Evolutionary conservation across 2,797 vertebrate species (phyloP), one percentile per base, ranked within the genome.

Genomic region (Gouania willdenowi): DNA sequence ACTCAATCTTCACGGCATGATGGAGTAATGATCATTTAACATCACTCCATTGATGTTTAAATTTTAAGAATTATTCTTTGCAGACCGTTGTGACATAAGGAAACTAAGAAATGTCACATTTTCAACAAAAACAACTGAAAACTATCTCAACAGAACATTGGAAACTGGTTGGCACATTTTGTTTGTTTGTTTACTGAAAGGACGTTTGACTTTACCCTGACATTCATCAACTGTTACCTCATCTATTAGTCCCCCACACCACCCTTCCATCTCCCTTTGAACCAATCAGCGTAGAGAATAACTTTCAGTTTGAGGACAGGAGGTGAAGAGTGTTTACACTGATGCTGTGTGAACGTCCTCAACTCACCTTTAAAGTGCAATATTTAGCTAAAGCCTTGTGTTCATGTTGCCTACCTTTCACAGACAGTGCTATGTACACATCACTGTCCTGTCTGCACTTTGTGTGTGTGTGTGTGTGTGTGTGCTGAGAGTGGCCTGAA

Each of bases 351-450:
- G 32, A 45, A 30, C 25, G 11, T 18, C 3, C 34, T 51, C 37
- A 25, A 47, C 43, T 54, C 27, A 42, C 56, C 24, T 15, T 41
- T 58, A 70, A 75, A 67, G 92, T 95, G 93, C 92, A 95, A 94
- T 94, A 94, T 86, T 83, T 56, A 51, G 53, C 79, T n/a, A n/a
- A n/a, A n/a, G 66, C 47, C 53, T 76, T 40, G 62, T 75, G 71
- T 41, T 52, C 60, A 40, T 70, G 77, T 68, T 71, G 68, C 80
- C 88, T 77, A 60, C 64, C 31, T 50, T 38, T 46, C 21, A 57
- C 20, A 62, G 75, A 70, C 67, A 33, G 34, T 76, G 76, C 27
- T 50, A 44, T 28, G 14, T 42, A 44, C 37, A 66, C 59, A 59
- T 62, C 75, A 69, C 58, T 72, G 72, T 80, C 66, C 61, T 38